phyloP scores from a whole-genome alignment of 2,888 invertebrate genomes.

The Leuctra nigra region DNA sequence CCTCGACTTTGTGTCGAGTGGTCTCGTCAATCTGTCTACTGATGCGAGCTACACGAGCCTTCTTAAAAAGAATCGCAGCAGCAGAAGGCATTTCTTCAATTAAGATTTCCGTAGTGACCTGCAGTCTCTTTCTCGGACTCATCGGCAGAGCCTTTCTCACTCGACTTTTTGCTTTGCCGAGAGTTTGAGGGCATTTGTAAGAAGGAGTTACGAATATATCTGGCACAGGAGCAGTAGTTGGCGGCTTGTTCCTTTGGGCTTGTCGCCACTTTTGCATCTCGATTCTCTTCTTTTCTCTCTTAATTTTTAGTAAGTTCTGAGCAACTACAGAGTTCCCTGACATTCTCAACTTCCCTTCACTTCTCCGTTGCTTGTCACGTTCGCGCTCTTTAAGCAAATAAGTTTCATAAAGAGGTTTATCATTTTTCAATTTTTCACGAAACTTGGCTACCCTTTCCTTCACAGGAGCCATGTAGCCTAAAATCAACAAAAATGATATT shows the following conservation, averaged over 20 bases:
- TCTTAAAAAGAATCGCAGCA: background rate
- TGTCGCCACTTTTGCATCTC: background rate
- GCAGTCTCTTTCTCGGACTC: background rate
- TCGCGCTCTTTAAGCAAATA: background rate
- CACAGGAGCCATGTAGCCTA: background rate
- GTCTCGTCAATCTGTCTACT: background rate
- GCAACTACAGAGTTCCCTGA: background rate
- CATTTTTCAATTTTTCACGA: background rate
- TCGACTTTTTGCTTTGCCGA: background rate
- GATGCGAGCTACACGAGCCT: too few relatives aligned
- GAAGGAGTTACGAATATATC: background rate
- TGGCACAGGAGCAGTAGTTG: background rate
- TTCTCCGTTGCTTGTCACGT: background rate
- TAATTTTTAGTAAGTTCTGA: background rate
- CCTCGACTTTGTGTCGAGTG: background rate
- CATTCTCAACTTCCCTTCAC: background rate
- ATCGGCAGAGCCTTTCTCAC: background rate
- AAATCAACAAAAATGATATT: background rate
- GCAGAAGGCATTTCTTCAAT: background rate
- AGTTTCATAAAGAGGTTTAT: background rate
- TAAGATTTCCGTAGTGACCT: background rate
- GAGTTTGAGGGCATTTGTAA: background rate
- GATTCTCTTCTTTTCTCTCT: background rate
- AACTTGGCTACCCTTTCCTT: background rate
- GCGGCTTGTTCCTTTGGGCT: background rate